Conservation (phyloP, 1,140 invertebrate species). For the Cecropterus lyciades region DNA sequence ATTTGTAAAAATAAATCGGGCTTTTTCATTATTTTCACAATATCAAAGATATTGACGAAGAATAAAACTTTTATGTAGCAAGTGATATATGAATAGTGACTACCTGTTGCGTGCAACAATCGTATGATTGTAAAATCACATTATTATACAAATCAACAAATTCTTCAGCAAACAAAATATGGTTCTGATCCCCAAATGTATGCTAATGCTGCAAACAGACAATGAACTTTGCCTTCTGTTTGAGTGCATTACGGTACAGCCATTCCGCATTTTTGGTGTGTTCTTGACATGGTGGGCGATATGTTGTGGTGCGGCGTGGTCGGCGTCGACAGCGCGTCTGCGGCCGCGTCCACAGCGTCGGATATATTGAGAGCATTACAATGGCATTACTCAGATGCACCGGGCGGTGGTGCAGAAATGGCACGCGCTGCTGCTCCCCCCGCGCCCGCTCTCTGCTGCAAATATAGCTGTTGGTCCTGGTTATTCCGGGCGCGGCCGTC, state of each 20-base stretch:
- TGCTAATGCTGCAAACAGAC: too few species aligned
- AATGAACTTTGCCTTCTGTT: not conserved
- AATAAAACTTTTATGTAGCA: too few species aligned
- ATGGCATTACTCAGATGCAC: constrained; percentile 83
- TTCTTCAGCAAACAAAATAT: too few species aligned
- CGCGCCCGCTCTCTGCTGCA: constrained; percentile 68
- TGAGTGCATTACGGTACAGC: too few species aligned
- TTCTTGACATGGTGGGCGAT: not conserved
- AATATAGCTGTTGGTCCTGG: constrained; percentile 80
- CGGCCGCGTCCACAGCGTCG: constrained; percentile 54
- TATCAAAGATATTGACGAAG: not conserved
- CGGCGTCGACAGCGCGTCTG: constrained; percentile 72
- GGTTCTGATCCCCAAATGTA: too few species aligned
- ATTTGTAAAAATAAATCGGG: not conserved
- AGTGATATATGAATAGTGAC: too few species aligned
- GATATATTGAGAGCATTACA: constrained; percentile 81
- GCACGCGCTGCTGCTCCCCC: constrained; percentile 68
- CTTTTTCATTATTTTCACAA: not conserved
- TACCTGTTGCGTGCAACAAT: too few species aligned
- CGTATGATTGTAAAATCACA: too few species aligned
- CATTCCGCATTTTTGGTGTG: constrained; percentile 1
- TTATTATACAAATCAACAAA: too few species aligned
- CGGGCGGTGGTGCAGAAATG: constrained; percentile 79
- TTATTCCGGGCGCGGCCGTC: constrained; percentile 81
- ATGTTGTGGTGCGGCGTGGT: constrained; percentile 35